Conservation (phyloP, 2,888 invertebrate genomes). For the Salticus scenicus region DNA sequence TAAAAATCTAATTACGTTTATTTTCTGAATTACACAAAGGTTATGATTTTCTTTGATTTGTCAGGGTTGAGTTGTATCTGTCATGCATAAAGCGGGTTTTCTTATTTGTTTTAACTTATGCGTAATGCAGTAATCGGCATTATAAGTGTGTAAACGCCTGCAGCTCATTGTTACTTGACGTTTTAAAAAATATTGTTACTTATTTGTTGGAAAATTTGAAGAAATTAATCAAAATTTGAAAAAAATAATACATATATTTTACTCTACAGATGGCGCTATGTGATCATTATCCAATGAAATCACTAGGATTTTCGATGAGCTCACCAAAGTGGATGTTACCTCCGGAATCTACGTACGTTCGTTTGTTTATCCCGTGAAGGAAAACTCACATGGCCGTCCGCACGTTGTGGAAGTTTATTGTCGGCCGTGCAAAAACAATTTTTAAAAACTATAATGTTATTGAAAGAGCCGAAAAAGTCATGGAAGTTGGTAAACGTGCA, state of each 20-base stretch:
- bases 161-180: too few relatives aligned
- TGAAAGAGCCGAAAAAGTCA: constrained; percentile 51
- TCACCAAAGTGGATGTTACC: neutral
- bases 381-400: constrained; percentile 38
- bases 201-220: too few relatives aligned
- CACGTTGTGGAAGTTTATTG: constrained; percentile 32
- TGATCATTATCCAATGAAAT: constrained; percentile 16
- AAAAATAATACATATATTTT: too few relatives aligned
- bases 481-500: constrained; percentile 46
- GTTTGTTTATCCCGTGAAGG: constrained; percentile 17
- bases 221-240: neutral
- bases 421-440: constrained; percentile 20
- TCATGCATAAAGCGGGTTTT: neutral
- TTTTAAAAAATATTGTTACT: too few relatives aligned
- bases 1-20: neutral
- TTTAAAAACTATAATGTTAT: constrained; percentile 61
- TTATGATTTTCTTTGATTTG: neutral
- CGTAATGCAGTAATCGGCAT: too few relatives aligned
- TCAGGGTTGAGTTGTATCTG: neutral
- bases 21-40: constrained; percentile 2
- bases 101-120: too few relatives aligned
- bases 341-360: neutral
- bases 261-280: constrained; percentile 6
- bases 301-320: neutral
- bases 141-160: too few relatives aligned